Conservation (phyloP, 2,888 invertebrate genomes). For the Gymnosoma rotundatum region DNA sequence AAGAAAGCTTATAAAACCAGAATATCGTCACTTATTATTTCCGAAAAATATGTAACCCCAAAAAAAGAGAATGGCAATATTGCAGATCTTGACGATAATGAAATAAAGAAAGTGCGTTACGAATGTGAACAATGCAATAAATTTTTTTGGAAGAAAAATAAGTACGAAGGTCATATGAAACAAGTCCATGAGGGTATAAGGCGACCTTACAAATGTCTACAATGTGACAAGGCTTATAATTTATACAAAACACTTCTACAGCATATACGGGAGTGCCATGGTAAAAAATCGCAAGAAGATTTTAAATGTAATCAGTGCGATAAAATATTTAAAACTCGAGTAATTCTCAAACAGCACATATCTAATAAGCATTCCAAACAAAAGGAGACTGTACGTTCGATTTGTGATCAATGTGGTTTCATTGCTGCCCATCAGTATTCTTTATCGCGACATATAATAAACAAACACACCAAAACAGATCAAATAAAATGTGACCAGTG, state of each 20-base stretch:
- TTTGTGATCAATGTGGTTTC: conserved; percentile 69
- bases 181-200: conserved; percentile 53
- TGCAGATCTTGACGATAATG: background rate
- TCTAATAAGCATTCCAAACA: conserved; percentile 51
- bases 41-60: background rate
- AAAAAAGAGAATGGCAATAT: background rate
- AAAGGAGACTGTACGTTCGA: conserved; percentile 45
- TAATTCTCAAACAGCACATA: conserved; percentile 61
- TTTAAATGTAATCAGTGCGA: conserved; percentile 55
- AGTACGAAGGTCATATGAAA: conserved; percentile 65
- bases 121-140: conserved; percentile 61
- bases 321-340: conserved; percentile 61
- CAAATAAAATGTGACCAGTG: conserved; percentile 67
- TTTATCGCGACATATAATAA: conserved; percentile 61
- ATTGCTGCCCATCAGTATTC: conserved; percentile 59
- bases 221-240: conserved; percentile 66
- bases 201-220: conserved; percentile 55
- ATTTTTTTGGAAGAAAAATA: conserved; percentile 61
- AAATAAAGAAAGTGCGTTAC: conserved; percentile 47
- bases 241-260: conserved; percentile 57
- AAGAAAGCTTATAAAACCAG: conserved; percentile 33
- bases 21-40: background rate
- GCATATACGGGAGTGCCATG: conserved; percentile 59
- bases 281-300: conserved; percentile 21
- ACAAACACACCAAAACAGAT: conserved; percentile 56